Evolutionary conservation across 2,797 vertebrate species (phyloP), one percentile per base, ranked within the genome.

Genomic region (Galaxias olidus): DNA sequence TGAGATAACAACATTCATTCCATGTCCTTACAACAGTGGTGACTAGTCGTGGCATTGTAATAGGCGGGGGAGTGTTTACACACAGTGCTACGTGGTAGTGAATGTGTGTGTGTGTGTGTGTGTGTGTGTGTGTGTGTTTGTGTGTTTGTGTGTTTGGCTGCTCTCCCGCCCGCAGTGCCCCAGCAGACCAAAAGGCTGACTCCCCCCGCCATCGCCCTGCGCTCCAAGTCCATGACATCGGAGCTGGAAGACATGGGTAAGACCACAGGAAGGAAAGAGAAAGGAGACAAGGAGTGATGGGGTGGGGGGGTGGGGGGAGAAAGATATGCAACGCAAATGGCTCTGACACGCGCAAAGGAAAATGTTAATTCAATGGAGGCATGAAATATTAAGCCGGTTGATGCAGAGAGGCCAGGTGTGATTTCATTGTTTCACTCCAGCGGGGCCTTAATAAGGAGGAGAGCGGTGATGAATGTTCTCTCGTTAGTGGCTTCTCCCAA

Each of bases 191-290:
- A 95, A 78, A 90, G 94, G 56, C 92, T 97, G 80, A 96, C 94
- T n/a, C 94, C 96, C 76, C 96, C 96, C 55, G 92, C 95, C 80
- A 95, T 97, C 69, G 94, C 95, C 67, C 85, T 97, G 80, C 95
- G 96, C 71, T 97, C 96, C 86, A 97, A 96, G 86, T 97, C 96
- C 48, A 97, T 97, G 96, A 97, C 96, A 83, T 97, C 95, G 74
- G 96, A 97, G 87, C 90, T 96, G 86, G 95, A 96, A 74, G 95
- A 97, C 88, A 96, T 96, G 93, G 95, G 95, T 96, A 91, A 94
- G 93, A 75, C 18, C 49, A 74, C 14, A 59, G n/a, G n/a, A n/a
- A 17, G 65, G 46, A 54, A 67, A 54, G 69, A 54, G 58, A 68
- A 60, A 69, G 45, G 46, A 62, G 48, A 65, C 12, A 50, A 68